Conservation (phyloP, 2,113 vertebrate species). For the Python bivittatus region DNA sequence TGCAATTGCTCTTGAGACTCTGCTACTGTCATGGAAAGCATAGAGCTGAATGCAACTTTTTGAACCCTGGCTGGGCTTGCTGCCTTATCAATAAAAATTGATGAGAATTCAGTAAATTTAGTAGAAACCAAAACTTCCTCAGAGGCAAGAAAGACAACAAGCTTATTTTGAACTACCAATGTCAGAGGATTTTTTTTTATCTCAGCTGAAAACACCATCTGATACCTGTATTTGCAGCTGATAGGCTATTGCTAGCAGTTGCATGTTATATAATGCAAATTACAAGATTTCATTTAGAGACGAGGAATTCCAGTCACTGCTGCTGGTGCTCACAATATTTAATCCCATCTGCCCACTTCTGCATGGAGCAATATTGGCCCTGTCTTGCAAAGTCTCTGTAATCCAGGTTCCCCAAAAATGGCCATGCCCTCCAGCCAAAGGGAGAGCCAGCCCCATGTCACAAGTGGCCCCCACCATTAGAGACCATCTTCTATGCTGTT, state of each 20-base stretch:
- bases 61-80: not conserved
- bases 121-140: not conserved
- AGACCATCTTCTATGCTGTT: not conserved
- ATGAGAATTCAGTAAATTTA: not conserved
- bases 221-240: not conserved
- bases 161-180: not conserved
- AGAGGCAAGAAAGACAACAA: not conserved
- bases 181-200: not conserved
- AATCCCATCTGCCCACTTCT: not conserved
- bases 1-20: not conserved
- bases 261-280: not conserved
- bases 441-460: not conserved
- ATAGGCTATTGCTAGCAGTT: not conserved
- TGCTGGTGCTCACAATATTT: not conserved
- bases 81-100: not conserved
- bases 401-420: not conserved
- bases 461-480: not conserved
- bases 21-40: not conserved
- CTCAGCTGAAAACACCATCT: not conserved
- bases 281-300: not conserved
- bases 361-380: not conserved
- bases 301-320: not conserved
- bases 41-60: not conserved
- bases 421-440: not conserved
- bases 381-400: not conserved